Evolutionary conservation across 2,888 invertebrate species (phyloP).

Genomic region (Drosophila fulvimacula): DNA sequence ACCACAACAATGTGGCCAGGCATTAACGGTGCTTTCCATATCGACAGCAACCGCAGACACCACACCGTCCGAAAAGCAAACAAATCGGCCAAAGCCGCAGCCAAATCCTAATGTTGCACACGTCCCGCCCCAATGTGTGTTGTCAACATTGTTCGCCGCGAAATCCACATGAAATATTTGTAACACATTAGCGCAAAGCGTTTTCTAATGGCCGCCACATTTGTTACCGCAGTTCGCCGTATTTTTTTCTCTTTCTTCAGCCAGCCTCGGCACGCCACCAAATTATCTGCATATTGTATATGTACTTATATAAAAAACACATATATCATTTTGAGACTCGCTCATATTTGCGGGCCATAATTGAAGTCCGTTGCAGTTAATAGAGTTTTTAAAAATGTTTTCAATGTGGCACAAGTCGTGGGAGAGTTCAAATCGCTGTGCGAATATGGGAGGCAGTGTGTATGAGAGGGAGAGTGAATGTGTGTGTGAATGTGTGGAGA

Average conservation of each 20-base stretch:
- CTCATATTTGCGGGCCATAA: slow-evolving; percentile 42
- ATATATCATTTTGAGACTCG: slow-evolving; percentile 49
- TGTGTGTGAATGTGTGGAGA: background rate
- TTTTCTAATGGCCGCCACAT: slow-evolving; percentile 72
- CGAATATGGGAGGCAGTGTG: background rate
- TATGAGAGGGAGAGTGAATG: background rate
- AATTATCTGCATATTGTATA: slow-evolving; percentile 4
- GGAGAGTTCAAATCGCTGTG: slow-evolving; percentile 34
- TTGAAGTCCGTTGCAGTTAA: slow-evolving; percentile 49
- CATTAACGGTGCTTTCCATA: slow-evolving; percentile 74
- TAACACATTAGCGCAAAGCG: slow-evolving; percentile 78
- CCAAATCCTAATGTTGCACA: slow-evolving; percentile 28
- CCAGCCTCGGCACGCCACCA: background rate
- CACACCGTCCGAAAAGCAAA: slow-evolving; percentile 43
- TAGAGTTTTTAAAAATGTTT: slow-evolving; percentile 46
- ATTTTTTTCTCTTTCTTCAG: slow-evolving; percentile 31
- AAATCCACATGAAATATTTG: slow-evolving; percentile 72
- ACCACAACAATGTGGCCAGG: slow-evolving; percentile 74
- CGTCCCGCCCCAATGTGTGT: slow-evolving; percentile 13
- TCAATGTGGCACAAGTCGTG: slow-evolving; percentile 26
- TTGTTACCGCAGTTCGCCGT: slow-evolving; percentile 52
- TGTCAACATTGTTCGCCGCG: slow-evolving; percentile 45
- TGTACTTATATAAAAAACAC: slow-evolving; percentile 40
- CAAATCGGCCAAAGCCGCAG: slow-evolving; percentile 37
- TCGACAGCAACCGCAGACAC: slow-evolving; percentile 28